Evolutionary conservation across 1,140 invertebrate species (phyloP).

Genomic region (Lepidurus couesii): DNA sequence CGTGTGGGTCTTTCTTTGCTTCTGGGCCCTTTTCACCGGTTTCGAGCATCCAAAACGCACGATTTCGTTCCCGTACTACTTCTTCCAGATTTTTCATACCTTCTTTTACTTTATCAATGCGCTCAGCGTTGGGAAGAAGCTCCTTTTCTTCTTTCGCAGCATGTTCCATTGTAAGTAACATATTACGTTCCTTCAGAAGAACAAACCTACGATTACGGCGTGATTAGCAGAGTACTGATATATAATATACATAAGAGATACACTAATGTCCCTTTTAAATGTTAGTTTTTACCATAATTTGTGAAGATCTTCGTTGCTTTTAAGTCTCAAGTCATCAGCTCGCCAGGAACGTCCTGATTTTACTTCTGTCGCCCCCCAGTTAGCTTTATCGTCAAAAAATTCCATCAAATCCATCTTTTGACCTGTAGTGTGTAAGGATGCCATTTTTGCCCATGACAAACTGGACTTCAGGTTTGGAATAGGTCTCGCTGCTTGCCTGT

Average conservation of each 20-base stretch:
- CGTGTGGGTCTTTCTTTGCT: background rate
- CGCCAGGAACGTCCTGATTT: conserved; percentile 83
- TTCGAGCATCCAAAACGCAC: conserved; percentile 83
- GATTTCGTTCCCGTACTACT: conserved; percentile 87
- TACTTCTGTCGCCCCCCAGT: conserved; percentile 73
- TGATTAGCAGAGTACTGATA: conserved; percentile 32
- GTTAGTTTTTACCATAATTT: conserved; percentile 77
- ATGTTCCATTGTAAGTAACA: conserved; percentile 94
- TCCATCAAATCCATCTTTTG: conserved; percentile 56
- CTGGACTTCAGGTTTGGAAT: background rate
- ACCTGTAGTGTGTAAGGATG: conserved; percentile 8
- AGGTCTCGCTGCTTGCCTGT: background rate
- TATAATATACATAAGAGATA: conserved; percentile 32
- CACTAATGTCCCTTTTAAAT: background rate
- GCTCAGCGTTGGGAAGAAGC: conserved; percentile 89
- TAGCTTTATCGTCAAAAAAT: conserved; percentile 86
- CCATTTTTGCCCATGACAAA: background rate
- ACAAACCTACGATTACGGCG: conserved; percentile 61
- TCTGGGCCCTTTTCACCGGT: conserved; percentile 59
- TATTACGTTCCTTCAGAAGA: conserved; percentile 91
- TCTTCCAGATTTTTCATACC: conserved; percentile 93
- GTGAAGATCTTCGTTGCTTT: conserved; percentile 93
- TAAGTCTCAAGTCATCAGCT: conserved; percentile 83
- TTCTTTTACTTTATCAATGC: conserved; percentile 88
- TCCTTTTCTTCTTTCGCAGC: conserved; percentile 61